A percentile compares a stretch with the other conserved stretches of the same genome.
phyloP scores from a whole-genome alignment of 2,113 vertebrate species.

The Mormyrus lacerda region DNA sequence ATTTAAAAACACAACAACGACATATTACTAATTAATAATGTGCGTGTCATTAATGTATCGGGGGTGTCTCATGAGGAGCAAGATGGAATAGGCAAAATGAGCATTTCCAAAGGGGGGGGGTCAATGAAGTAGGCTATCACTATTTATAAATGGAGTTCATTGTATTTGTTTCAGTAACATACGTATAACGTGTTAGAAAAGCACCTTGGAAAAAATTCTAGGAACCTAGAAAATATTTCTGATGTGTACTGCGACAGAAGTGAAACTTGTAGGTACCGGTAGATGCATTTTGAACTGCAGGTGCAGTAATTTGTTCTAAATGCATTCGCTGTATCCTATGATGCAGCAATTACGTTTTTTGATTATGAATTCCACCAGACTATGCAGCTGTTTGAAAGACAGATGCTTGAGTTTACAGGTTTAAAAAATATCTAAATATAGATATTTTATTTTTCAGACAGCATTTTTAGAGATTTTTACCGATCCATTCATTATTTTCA shows the following conservation, averaged over 20 bases:
- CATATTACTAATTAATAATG: background rate
- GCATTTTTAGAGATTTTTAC: background rate
- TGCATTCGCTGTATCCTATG: background rate
- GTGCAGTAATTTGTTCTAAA: background rate
- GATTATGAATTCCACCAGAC: background rate
- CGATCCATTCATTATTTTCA: background rate
- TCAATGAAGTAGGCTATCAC: background rate
- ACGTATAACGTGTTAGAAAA: background rate
- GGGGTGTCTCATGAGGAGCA: background rate
- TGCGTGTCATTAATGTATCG: background rate
- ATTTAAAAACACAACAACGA: background rate
- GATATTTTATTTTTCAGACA: background rate
- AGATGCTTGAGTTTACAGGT: background rate
- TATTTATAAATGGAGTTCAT: background rate
- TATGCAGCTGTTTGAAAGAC: background rate
- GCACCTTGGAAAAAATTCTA: background rate
- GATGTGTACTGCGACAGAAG: background rate
- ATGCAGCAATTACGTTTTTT: background rate
- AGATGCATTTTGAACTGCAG: background rate
- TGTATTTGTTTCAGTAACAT: background rate
- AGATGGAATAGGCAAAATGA: background rate
- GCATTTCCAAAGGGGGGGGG: background rate
- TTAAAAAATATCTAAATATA: background rate
- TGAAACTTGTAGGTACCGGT: background rate
- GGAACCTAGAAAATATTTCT: background rate